phyloP scores from a whole-genome alignment of 2,797 vertebrate genomes.

The Malurus splendens region DNA sequence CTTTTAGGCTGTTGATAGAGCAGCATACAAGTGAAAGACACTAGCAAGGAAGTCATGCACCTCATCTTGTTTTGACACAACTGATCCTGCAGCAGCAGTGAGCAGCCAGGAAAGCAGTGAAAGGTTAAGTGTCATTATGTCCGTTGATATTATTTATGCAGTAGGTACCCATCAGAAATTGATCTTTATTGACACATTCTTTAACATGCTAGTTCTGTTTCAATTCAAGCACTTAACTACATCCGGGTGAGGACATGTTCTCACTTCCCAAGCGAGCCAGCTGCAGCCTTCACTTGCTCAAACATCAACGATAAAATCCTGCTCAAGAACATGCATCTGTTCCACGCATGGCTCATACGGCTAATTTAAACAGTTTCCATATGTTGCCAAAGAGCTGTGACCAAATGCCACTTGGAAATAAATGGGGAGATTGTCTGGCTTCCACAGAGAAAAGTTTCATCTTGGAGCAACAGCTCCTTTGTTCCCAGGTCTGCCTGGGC shows the following conservation, averaged over 20 bases:
- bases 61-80: background rate
- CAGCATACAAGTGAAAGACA: background rate
- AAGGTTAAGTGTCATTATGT: background rate
- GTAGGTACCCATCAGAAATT: background rate
- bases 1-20: background rate
- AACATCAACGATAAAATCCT: background rate
- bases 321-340: constrained; percentile 46
- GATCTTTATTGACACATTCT: background rate
- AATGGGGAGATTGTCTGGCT: constrained; percentile 41
- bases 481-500: background rate
- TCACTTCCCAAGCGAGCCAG: constrained; percentile 27
- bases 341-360: background rate
- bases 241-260: constrained; percentile 3
- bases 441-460: background rate
- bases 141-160: background rate
- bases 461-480: background rate
- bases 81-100: background rate
- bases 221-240: background rate
- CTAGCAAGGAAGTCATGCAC: background rate
- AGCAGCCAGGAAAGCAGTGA: background rate
- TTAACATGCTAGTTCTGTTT: background rate
- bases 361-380: constrained; percentile 47
- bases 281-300: constrained; percentile 30
- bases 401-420: constrained; percentile 37
- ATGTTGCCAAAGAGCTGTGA: constrained; percentile 54